Evolutionary conservation across 2,888 invertebrate species (phyloP).

Genomic region (Zhuqinia jingwanae): DNA sequence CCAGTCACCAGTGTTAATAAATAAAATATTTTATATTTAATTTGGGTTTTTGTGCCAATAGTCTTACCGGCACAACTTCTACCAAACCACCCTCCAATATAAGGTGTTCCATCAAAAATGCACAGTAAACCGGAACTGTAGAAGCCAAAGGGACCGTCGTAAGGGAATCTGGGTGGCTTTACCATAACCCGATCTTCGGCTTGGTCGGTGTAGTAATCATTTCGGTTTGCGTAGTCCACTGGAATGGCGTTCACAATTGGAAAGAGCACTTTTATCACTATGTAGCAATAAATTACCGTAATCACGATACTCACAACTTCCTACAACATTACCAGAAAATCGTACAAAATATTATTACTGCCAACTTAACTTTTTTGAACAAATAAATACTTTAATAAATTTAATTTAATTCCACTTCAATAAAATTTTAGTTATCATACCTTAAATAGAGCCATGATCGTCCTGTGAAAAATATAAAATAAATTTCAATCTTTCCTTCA

Average conservation of each 20-base stretch:
- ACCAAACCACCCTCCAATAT: slow-evolving; percentile 45
- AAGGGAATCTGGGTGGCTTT: slow-evolving; percentile 36
- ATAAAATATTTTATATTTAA: no score
- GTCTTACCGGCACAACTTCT: slow-evolving; percentile 29
- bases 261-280: slow-evolving; percentile 4
- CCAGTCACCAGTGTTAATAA: no score
- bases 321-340: not conserved
- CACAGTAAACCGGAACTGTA: slow-evolving; percentile 39
- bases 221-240: not conserved
- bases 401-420: no score
- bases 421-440: no score
- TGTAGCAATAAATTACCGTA: not conserved
- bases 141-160: slow-evolving; percentile 18
- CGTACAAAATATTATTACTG: not conserved
- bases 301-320: not conserved
- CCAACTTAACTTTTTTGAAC: no score
- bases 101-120: not conserved
- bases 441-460: not conserved
- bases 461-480: not conserved
- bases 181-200: slow-evolving; percentile 33
- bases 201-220: not conserved
- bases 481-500: not conserved
- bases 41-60: no score
- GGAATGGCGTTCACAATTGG: slow-evolving; percentile 3
- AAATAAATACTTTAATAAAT: no score